Evolutionary conservation across 2,113 vertebrate species (phyloP), one percentile per base, ranked within the genome.

Genomic region (Dipodomys spectabilis): DNA sequence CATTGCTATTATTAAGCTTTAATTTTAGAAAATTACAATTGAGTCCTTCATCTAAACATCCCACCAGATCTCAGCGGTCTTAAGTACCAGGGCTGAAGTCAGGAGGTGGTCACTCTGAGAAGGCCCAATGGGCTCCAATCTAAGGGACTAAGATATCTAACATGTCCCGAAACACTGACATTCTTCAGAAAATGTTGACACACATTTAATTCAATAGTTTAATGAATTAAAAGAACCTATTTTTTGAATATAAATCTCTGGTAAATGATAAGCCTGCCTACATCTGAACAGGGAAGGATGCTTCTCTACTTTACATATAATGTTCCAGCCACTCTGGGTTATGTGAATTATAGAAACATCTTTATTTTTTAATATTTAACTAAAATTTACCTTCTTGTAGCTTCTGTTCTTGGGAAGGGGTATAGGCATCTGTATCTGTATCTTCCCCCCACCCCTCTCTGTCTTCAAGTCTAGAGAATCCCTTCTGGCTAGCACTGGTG

Each of bases 11-110:
- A 89, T 79, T 71, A 94, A 87, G 25, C 77, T 91, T 64, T 64
- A 7, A 94, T 92, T 82, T 94, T 93, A 82, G 49, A 88, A 92
- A 95, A 89, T 44, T 60, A 19, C 73, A 22, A 12, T 67, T 80
- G 65, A 97, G 23, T 5, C 18, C 44, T 95, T 94, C 35, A 32
- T 91, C 27, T 94, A 60, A 90, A 93, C 35, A 94, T 45, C 32
- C 22, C 77, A 39, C 11, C 64, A 62, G 64, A 71, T 44, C 30
- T 32, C 5, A 69, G 30, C 30, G 88, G 10, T 60, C 35, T 74
- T n/a, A 75, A 84, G 15, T 12, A 19, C 1, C 60, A 6, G 28
- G 62, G 49, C 86, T 72, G 57, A 81, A 19, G 87, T 35, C 25
- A 74, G 64, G 35, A 11, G 49, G 12, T 39, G 32, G n/a, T 10